A percentile compares a stretch with the other conserved stretches of the same genome.
These are phyloP conservation scores for Acleris literana DNA, from an alignment of 2,888 invertebrate genomes.

Conservation along the genomic window DNA sequence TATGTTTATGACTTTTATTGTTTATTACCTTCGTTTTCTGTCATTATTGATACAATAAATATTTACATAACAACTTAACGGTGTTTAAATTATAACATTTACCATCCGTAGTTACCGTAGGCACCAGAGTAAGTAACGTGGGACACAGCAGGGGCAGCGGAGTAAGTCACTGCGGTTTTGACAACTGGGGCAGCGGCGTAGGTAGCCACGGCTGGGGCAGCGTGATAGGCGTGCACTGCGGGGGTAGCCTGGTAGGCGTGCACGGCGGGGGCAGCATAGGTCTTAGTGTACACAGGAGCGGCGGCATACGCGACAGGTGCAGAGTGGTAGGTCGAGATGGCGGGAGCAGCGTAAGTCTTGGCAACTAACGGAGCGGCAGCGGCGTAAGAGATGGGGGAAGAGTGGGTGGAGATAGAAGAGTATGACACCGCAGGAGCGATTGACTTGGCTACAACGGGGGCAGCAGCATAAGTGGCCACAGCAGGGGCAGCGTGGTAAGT, in stretches of 20 bases:
- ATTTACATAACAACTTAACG: slow-evolving; percentile 41
- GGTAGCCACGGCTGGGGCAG: slow-evolving; percentile 66
- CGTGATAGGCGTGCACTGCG: slow-evolving; percentile 41
- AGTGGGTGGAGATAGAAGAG: slow-evolving; percentile 36
- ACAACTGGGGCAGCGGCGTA: slow-evolving; percentile 45
- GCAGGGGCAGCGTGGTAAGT: slow-evolving; percentile 50
- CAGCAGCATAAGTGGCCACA: slow-evolving; percentile 76
- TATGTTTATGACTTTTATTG: slow-evolving; percentile 2
- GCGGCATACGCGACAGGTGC: slow-evolving; percentile 60
- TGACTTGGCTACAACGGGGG: slow-evolving; percentile 69
- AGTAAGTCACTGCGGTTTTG: slow-evolving; percentile 66
- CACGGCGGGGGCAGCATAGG: slow-evolving; percentile 64
- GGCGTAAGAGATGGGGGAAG: slow-evolving; percentile 41
- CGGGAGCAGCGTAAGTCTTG: slow-evolving; percentile 51
- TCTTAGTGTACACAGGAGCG: slow-evolving; percentile 57
- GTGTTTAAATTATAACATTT: slow-evolving; percentile 36
- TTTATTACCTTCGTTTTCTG: slow-evolving; percentile 22
- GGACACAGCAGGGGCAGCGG: slow-evolving; percentile 82
- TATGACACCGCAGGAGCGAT: slow-evolving; percentile 48
- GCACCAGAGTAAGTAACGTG: slow-evolving; percentile 84
- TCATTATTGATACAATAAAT: slow-evolving; percentile 33
- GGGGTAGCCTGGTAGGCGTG: slow-evolving; percentile 50
- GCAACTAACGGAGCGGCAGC: slow-evolving; percentile 44
- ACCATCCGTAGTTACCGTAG: slow-evolving; percentile 62
- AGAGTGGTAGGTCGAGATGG: slow-evolving; percentile 38